These are phyloP conservation scores for Erebia palarica DNA, from an alignment of 2,888 invertebrate genomes.

Conservation along the genomic window DNA sequence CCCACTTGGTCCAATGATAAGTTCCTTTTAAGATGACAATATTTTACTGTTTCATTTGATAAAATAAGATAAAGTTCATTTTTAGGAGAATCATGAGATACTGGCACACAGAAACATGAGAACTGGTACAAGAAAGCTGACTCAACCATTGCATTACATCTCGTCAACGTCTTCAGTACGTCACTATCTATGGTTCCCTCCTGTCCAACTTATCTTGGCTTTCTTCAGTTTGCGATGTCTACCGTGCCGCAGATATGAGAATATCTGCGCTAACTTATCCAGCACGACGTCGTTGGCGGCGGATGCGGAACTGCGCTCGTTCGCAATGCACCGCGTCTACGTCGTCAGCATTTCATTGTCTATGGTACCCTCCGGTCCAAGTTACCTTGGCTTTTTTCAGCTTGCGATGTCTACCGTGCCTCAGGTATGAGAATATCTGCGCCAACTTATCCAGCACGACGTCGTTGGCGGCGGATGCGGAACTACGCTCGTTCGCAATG, in stretches of 20 bases:
- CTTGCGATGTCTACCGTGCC: conserved; percentile 91
- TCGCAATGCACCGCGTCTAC: neutral
- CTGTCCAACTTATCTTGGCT: conserved; percentile 73
- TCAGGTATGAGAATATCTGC: conserved; percentile 96
- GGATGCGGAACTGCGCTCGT: conserved; percentile 61
- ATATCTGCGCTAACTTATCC: conserved; percentile 97
- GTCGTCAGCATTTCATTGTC: conserved; percentile 3
- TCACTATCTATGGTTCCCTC: neutral
- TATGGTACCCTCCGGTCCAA: neutral
- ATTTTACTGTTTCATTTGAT: no score
- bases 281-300: conserved; percentile 93
- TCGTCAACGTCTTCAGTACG: conserved; percentile 3
- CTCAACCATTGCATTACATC: no score
- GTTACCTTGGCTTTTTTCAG: conserved; percentile 87
- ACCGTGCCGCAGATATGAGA: conserved; percentile 95
- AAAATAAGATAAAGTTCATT: no score
- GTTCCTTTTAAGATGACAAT: no score
- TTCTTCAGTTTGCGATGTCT: conserved; percentile 90
- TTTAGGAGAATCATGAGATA: no score
- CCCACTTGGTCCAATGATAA: no score
- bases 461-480: conserved; percentile 84
- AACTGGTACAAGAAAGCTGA: no score
- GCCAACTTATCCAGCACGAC: conserved; percentile 97
- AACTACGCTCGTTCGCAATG: conserved; percentile 55
- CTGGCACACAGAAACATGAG: no score